Percentiles rank a stretch among this genome's conserved stretches.
Evolutionary conservation across 2,797 vertebrate species (phyloP).

Genomic region (Halcyon leucocephala): DNA sequence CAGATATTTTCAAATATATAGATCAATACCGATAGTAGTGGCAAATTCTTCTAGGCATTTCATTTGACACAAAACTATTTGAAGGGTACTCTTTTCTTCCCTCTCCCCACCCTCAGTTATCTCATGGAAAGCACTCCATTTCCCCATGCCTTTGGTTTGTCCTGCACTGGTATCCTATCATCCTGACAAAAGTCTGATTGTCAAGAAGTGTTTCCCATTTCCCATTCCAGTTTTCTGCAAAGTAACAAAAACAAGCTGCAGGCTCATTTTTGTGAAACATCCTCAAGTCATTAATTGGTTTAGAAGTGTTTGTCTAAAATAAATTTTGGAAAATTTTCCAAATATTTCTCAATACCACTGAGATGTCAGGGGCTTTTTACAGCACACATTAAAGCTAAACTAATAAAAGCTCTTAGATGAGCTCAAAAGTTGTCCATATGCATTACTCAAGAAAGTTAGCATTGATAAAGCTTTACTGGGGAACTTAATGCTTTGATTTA

Average conservation of each 20-base stretch:
- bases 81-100: neutral
- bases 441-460: neutral
- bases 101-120: neutral
- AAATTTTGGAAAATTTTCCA: neutral
- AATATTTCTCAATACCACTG: neutral
- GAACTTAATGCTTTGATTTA: neutral
- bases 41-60: neutral
- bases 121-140: neutral
- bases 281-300: neutral
- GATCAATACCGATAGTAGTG: no score
- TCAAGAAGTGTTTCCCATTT: neutral
- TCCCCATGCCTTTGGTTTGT: neutral
- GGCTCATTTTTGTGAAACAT: neutral
- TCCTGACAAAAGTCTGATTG: neutral
- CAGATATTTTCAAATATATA: neutral
- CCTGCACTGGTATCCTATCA: neutral
- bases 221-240: neutral
- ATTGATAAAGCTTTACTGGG: neutral
- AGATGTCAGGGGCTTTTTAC: neutral
- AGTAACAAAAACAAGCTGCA: neutral
- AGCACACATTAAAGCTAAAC: neutral
- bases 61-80: neutral
- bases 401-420: neutral
- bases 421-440: neutral
- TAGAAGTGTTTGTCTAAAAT: neutral